phyloP scores from a whole-genome alignment of 2,113 vertebrate genomes.

The Apodemus speciosus region DNA sequence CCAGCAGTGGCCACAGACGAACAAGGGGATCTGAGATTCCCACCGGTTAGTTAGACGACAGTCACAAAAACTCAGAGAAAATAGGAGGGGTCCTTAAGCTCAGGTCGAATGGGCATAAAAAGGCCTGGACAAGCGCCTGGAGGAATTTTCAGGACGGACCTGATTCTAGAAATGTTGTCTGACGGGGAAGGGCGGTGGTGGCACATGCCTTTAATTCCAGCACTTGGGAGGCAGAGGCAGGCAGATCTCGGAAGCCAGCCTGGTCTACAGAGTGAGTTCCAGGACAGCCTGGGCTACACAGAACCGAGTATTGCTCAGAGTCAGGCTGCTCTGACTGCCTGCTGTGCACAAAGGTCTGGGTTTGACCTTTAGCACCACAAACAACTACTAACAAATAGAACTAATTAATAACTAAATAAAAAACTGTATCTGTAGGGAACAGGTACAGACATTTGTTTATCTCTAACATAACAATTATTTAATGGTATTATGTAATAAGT shows the following conservation, averaged over 20 bases:
- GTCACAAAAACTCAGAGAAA: not conserved
- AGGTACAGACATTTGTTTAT: not conserved
- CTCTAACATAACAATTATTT: not conserved
- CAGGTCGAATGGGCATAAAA: not conserved
- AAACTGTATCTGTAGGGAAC: not conserved
- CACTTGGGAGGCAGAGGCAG: not conserved
- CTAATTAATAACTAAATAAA: not conserved
- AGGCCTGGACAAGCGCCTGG: not conserved
- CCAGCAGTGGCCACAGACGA: not conserved
- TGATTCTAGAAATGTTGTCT: conserved; percentile 29
- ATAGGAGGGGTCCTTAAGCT: not conserved
- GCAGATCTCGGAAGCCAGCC: not conserved
- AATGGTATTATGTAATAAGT: not conserved
- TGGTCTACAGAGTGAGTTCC: not conserved
- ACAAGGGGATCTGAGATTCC: not conserved
- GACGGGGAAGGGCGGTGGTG: not conserved
- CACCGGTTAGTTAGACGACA: not conserved
- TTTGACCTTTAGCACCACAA: not conserved
- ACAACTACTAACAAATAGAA: not conserved
- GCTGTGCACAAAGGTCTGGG: not conserved
- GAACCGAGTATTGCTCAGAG: not conserved
- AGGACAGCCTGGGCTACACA: not conserved
- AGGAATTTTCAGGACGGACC: not conserved
- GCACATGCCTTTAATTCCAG: not conserved
- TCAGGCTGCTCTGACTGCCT: not conserved